Conservation (phyloP, 2,113 vertebrate genomes). For the Scortum barcoo region DNA sequence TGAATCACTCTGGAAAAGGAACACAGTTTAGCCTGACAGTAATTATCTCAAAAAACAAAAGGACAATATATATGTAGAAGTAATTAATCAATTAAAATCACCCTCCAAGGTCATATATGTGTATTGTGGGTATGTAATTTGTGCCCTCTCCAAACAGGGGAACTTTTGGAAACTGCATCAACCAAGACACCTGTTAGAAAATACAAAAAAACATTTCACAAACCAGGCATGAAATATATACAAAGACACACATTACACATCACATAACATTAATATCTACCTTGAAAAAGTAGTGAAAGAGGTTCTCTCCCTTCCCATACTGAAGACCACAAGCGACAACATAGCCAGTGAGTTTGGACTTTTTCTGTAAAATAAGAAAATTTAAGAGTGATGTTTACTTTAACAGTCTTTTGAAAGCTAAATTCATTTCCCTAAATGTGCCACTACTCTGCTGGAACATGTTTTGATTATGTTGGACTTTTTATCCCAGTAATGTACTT, state of each 20-base stretch:
- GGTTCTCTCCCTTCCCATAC: constrained; percentile 91
- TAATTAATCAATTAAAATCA: constrained; percentile 59
- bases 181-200: constrained; percentile 86
- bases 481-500: constrained; percentile 57
- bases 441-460: background rate
- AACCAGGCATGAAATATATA: background rate
- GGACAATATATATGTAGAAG: background rate
- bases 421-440: background rate
- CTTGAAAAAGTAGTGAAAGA: constrained; percentile 95
- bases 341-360: constrained; percentile 85
- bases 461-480: background rate
- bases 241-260: background rate
- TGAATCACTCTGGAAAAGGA: constrained; percentile 88
- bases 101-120: constrained; percentile 91
- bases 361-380: constrained; percentile 82
- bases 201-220: constrained; percentile 16
- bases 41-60: background rate
- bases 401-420: background rate
- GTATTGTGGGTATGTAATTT: constrained; percentile 92
- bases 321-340: constrained; percentile 90
- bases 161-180: constrained; percentile 85
- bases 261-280: constrained; percentile 74
- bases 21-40: constrained; percentile 20
- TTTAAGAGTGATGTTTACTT: background rate
- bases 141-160: constrained; percentile 89